phyloP scores from a whole-genome alignment of 2,797 vertebrate genomes.

The Enteromius radiatus region DNA sequence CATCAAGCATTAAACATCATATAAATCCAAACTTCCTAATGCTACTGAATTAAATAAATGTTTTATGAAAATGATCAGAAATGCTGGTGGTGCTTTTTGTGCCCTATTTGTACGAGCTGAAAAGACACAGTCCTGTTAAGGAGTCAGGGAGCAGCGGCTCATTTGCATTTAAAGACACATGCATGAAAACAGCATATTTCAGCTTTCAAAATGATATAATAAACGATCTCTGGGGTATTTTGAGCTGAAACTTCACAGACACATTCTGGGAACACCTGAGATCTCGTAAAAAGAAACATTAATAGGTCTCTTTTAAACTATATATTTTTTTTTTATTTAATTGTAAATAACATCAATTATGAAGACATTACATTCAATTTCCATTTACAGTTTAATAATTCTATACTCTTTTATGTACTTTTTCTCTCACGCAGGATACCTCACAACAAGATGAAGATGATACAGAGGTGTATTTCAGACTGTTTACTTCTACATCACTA shows the following conservation, averaged over 20 bases:
- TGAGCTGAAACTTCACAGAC: background rate
- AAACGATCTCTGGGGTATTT: background rate
- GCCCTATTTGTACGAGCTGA: no score
- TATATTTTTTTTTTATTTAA: background rate
- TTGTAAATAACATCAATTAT: background rate
- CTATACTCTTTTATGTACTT: background rate
- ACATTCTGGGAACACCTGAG: background rate
- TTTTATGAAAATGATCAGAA: no score
- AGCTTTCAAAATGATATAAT: background rate
- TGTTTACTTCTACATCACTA: background rate
- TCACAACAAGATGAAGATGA: slow-evolving; percentile 1
- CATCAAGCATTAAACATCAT: no score
- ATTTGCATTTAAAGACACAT: background rate
- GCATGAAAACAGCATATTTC: background rate
- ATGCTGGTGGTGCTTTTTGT: no score
- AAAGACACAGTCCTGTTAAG: no score
- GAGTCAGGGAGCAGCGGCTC: background rate
- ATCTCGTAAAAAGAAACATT: background rate
- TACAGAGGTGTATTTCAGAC: background rate
- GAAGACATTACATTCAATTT: background rate
- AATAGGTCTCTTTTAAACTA: background rate
- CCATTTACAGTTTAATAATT: background rate
- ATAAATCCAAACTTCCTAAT: no score
- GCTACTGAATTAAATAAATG: no score
- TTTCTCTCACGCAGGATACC: background rate